Percentiles rank a stretch among this genome's conserved stretches.
Evolutionary conservation across 2,888 invertebrate species (phyloP).

Genomic region (Scrobipalpa costella): DNA sequence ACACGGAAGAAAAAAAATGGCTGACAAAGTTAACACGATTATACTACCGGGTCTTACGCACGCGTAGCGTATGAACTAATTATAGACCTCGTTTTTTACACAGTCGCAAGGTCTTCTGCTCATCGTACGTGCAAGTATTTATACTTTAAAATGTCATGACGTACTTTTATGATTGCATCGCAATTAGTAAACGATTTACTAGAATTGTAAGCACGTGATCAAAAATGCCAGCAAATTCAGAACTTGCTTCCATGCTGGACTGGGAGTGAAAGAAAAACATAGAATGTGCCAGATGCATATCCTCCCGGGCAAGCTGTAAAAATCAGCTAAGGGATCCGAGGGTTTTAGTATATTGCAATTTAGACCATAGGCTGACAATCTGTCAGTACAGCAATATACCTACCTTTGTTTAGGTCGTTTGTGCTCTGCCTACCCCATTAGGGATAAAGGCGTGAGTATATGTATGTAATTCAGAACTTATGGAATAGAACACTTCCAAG

Average conservation of each 20-base stretch:
- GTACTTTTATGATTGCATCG: background rate
- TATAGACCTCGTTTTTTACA: conserved; percentile 1
- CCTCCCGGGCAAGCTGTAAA: too few species aligned
- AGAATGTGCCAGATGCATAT: too few species aligned
- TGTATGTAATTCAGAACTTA: too few species aligned
- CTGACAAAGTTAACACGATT: background rate
- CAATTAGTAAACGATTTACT: too few species aligned
- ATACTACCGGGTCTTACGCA: conserved; percentile 16
- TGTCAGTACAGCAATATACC: too few species aligned
- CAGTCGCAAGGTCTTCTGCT: conserved; percentile 8
- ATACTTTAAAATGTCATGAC: background rate
- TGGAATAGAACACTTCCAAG: background rate
- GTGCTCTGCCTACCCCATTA: too few species aligned
- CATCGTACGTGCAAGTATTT: conserved; percentile 4
- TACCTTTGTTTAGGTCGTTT: too few species aligned
- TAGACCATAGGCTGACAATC: too few species aligned
- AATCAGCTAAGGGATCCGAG: too few species aligned
- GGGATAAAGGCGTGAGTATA: too few species aligned
- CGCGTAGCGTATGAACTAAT: background rate
- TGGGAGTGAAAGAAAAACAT: too few species aligned
- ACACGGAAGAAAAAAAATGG: conserved; percentile 1
- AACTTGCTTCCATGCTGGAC: background rate
- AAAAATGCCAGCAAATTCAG: background rate
- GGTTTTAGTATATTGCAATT: too few species aligned
- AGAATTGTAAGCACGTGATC: background rate